phyloP scores from a whole-genome alignment of 2,888 invertebrate genomes.

The Bellardia pandia region DNA sequence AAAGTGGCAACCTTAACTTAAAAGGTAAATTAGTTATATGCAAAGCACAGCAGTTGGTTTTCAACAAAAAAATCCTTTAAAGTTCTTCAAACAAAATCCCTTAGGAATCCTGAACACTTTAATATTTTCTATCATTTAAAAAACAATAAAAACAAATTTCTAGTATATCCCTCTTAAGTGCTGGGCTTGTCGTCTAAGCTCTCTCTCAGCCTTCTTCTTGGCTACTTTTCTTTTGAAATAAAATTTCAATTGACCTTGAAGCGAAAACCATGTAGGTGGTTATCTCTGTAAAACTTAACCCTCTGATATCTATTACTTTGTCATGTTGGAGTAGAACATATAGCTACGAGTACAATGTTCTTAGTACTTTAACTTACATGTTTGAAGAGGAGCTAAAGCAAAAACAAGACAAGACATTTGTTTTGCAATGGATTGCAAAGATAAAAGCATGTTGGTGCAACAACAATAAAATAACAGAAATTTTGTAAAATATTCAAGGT shows the following conservation, averaged over 20 bases:
- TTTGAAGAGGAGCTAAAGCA: neutral
- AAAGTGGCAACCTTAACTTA: too few relatives aligned
- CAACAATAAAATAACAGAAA: neutral
- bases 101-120: neutral
- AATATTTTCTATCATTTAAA: neutral
- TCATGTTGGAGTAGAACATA: neutral
- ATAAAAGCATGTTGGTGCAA: conserved; percentile 19
- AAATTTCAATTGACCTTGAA: conserved; percentile 25
- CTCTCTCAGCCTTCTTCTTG: neutral
- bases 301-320: conserved; percentile 4
- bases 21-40: neutral
- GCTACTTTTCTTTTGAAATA: neutral
- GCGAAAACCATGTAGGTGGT: conserved; percentile 16
- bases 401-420: conserved; percentile 54
- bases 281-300: conserved; percentile 20
- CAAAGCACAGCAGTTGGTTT: too few relatives aligned
- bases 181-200: neutral
- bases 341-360: conserved; percentile 7
- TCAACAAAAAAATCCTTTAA: neutral
- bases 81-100: neutral
- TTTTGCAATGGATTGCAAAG: conserved; percentile 37
- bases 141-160: neutral
- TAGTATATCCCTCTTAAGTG: neutral
- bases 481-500: conserved; percentile 50
- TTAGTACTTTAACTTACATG: conserved; percentile 13